Conservation (phyloP, 2,888 invertebrate species). For the Drosophila birchii region DNA sequence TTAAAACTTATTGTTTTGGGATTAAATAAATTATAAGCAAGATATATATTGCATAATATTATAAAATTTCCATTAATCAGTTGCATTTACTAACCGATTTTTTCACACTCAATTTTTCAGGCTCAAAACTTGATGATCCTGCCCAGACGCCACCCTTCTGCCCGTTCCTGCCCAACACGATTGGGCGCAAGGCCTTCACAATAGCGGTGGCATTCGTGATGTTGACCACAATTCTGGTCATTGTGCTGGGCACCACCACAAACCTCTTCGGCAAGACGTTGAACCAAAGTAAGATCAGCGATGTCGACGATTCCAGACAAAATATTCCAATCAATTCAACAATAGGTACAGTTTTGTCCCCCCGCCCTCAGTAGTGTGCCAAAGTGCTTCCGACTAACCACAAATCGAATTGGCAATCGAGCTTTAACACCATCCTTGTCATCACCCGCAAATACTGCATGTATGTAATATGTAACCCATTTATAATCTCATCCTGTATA, state of each 20-base stretch:
- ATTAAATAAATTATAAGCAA: not conserved
- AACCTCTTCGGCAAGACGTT: conserved; percentile 65
- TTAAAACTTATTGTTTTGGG: not conserved
- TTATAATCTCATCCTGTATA: conserved; percentile 19
- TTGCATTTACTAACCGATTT: not conserved
- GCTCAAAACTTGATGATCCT: conserved; percentile 52
- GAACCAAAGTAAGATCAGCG: conserved; percentile 83
- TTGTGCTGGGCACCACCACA: conserved; percentile 66
- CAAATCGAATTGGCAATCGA: conserved; percentile 28
- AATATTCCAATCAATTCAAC: conserved; percentile 85
- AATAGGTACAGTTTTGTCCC: conserved; percentile 83
- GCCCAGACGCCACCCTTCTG: conserved; percentile 52
- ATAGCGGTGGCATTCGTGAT: conserved; percentile 63
- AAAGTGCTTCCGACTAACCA: conserved; percentile 34
- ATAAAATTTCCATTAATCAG: not conserved
- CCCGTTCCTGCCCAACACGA: conserved; percentile 60
- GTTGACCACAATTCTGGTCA: conserved; percentile 65
- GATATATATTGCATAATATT: not conserved
- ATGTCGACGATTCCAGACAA: conserved; percentile 84
- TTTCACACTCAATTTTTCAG: conserved; percentile 30
- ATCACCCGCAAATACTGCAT: conserved; percentile 9
- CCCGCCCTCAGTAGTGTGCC: conserved; percentile 41
- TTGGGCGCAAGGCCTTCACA: conserved; percentile 64
- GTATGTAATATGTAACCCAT: conserved; percentile 28
- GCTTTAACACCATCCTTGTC: conserved; percentile 15